Base-by-base conservation (phyloP, 2,797 vertebrate species). In the Xyrichtys novacula region DNA sequence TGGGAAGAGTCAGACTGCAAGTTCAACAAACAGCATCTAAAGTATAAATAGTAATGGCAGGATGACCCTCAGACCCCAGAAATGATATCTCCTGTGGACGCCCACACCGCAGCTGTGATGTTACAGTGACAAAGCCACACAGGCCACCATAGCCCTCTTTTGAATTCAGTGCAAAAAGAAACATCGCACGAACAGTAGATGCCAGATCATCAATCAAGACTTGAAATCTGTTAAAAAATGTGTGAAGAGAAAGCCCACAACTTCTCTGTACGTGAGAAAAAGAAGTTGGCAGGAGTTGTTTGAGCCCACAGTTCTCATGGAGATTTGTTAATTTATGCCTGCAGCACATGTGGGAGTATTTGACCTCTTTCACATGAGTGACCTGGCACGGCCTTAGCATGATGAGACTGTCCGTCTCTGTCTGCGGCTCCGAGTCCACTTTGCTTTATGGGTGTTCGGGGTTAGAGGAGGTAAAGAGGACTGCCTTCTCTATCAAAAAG, bases 31-130 rank as follows among this genome's bases (percentile, higher is more conserved):
- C 57, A 64, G 65, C 55, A 47, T 11, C 39, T 20, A 20, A 76
- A 84, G 46, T 85, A 82, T 78, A 80, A 90, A 88, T 85, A 80
- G 76, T 38, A 83, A 66, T 78, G 78, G 76, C 74, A 84, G 78
- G 76, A 82, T 65, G 75, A 74, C 63, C 31, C 64, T 66, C 34
- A 55, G 74, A 71, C 68, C 67, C 61, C 76, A 34, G 55, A 87
- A 85, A 82, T 65, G 44, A 81, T 76, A 54, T 71, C 40, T 72
- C 57, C 75, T 65, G 65, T 47, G 52, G 74, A 76, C 58, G 14
- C 83, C 87, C 71, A 87, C 85, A 22, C 76, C 71, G 80, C 71
- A 77, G 71, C 73, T 84, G 80, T 68, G 49, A 49, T 56, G 62
- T 48, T 61, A 46, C 43, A 65, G 48, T 64, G 59, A 75, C 32